Base-by-base conservation (phyloP, 2,113 vertebrate genomes). In the Oreotrochilus melanogaster region DNA sequence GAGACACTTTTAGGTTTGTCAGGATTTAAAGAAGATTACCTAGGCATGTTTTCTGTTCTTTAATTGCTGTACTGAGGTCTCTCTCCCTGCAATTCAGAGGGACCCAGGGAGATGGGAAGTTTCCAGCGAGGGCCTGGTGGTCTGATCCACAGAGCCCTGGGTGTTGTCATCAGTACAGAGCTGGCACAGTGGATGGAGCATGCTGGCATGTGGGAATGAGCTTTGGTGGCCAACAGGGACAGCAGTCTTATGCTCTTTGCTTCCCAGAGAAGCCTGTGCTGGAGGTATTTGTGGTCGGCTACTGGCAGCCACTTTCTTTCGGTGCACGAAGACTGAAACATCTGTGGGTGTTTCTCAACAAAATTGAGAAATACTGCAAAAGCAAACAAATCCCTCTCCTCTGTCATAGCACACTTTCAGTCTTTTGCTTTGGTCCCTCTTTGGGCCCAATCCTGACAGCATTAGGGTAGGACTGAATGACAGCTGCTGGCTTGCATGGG, bases 141-240 rank as follows among this genome's bases (percentile, higher is more conserved):
- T 60, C 1, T 0, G 18, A 65, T 81, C 45, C 10, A 2, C 39
- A 31, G 42, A 37, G 28, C 5, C 1, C 3, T 74, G 71, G 22
- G 16, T 56, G 13, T 42, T 90, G 17, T 33, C 5, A 1, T 42
- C 19, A 65, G 10, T 56, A 45, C 61, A n/a, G 64, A 79, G 66
- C 82, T 73, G 86, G 50, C 71, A 37, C 28, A 25, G 70, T 30
- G 48, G 18, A 17, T 76, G 88, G 81, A 76, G 50, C 11, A 7
- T 1, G 1, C 18, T 72, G 62, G 27, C 25, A 5, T 71, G 62
- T 62, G 22, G 75, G 62, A 73, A 76, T 75, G 57, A 54, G 24
- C 30, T 9, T 48, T 0, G 0, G 23, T 39, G 35, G 78, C 71
- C 57, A 71, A 2, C 27, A 48, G 66, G 53, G 62, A 75, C 23